Percentiles rank a stretch among this genome's conserved stretches.
These are phyloP conservation scores for Scarus forsteni DNA, from an alignment of 2,797 vertebrate species.

Conservation along the genomic window DNA sequence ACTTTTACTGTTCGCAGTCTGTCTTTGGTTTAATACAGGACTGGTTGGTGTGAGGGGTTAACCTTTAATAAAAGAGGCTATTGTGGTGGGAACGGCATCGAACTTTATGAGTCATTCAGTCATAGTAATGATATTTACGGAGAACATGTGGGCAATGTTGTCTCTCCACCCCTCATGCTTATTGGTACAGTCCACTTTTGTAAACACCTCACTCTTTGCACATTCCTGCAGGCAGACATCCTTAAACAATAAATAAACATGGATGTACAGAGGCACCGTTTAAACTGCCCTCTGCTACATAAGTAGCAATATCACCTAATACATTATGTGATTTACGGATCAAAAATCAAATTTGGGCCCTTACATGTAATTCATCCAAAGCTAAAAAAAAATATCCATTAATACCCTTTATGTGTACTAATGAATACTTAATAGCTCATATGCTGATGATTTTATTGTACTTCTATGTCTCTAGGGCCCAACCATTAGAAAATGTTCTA, in stretches of 20 bases:
- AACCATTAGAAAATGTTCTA: neutral
- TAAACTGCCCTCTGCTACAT: neutral
- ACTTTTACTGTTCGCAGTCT: constrained; percentile 16
- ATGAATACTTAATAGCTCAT: too few relatives aligned
- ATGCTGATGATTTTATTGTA: neutral
- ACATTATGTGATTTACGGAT: neutral
- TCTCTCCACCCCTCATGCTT: neutral
- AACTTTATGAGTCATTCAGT: neutral
- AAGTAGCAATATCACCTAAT: neutral
- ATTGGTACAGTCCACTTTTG: constrained; percentile 74
- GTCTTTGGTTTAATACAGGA: neutral
- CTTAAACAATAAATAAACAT: constrained; percentile 17
- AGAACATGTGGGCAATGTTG: neutral
- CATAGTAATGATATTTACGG: neutral
- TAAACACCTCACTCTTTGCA: constrained; percentile 69
- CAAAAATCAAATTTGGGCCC: too few relatives aligned
- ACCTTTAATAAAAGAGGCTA: rapidly evolving
- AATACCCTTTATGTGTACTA: too few relatives aligned
- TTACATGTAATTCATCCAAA: too few relatives aligned
- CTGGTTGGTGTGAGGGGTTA: neutral
- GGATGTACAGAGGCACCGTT: neutral
- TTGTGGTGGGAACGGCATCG: rapidly evolving
- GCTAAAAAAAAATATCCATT: too few relatives aligned
- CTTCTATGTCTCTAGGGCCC: neutral
- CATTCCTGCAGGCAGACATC: constrained; percentile 61